Evolutionary conservation across 2,797 vertebrate genomes (phyloP).

Genomic region (Masticophis lateralis): DNA sequence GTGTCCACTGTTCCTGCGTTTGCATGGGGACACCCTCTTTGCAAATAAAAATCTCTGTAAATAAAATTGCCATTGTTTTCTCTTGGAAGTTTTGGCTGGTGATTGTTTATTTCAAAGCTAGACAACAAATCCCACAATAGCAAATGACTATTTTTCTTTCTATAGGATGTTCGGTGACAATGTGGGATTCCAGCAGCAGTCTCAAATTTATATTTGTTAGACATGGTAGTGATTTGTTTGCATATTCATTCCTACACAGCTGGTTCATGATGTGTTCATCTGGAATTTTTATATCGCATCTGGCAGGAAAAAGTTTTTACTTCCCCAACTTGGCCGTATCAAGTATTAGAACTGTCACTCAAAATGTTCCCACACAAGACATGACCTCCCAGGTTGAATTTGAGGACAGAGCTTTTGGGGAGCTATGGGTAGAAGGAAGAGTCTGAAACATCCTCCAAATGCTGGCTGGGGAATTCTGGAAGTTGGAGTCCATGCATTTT

Average conservation of each 20-base stretch:
- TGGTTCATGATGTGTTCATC: not conserved
- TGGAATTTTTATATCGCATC: not conserved
- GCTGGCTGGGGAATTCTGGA: not conserved
- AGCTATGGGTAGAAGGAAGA: not conserved
- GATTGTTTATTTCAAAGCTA: no score
- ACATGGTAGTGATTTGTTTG: not conserved
- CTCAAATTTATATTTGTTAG: not conserved
- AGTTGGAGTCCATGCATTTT: not conserved
- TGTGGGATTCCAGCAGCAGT: not conserved
- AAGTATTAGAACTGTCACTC: not conserved
- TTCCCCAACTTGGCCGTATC: not conserved
- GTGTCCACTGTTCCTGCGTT: no score
- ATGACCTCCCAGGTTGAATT: not conserved
- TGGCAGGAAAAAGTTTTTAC: not conserved
- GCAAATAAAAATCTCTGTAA: no score
- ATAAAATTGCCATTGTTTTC: no score
- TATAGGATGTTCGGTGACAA: no score
- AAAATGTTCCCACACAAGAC: not conserved
- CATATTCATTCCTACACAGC: not conserved
- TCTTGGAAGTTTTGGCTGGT: no score
- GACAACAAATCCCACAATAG: not conserved
- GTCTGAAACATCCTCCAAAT: not conserved
- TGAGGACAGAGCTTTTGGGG: not conserved
- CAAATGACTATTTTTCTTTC: not conserved
- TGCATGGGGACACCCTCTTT: no score